Percentiles rank a stretch among this genome's conserved stretches.
These are phyloP conservation scores for Cyprinodon diabolis DNA, from an alignment of 2,797 vertebrate genomes.

Conservation along the genomic window DNA sequence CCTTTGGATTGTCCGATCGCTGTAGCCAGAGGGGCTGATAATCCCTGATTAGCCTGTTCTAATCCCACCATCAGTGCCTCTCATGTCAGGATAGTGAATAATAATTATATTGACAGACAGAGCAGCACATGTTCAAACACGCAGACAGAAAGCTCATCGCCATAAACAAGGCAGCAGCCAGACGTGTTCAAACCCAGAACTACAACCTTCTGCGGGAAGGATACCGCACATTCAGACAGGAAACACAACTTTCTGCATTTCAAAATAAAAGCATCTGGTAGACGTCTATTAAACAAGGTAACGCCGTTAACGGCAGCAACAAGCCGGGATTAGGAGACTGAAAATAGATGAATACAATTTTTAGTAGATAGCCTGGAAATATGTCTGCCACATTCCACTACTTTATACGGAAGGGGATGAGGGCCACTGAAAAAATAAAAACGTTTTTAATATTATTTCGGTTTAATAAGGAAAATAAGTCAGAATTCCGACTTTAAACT, in stretches of 20 bases:
- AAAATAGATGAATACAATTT: no score
- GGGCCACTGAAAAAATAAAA: no score
- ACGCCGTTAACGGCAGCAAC: no score
- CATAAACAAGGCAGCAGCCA: conserved; percentile 22
- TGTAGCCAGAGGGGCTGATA: conserved; percentile 5
- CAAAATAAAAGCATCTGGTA: conserved; percentile 42
- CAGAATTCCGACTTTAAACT: no score
- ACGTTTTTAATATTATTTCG: no score
- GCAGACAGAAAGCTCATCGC: conserved; percentile 4
- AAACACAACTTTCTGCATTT: neutral
- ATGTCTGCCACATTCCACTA: no score
- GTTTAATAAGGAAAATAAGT: no score
- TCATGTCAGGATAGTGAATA: neutral
- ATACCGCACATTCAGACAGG: neutral
- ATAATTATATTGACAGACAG: neutral
- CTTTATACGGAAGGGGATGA: no score
- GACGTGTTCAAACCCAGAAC: conserved; percentile 63
- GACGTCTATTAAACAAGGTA: neutral
- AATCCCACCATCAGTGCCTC: neutral
- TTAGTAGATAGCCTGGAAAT: no score
- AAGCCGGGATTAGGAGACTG: no score
- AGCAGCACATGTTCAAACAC: conserved; percentile 24
- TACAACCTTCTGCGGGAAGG: conserved; percentile 17
- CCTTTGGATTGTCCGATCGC: neutral
- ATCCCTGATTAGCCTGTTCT: conserved; percentile 1